Percentiles rank a stretch among this genome's conserved stretches.
These are phyloP conservation scores for Eupsilia transversa DNA, from an alignment of 2,888 invertebrate genomes.

Conservation along the genomic window DNA sequence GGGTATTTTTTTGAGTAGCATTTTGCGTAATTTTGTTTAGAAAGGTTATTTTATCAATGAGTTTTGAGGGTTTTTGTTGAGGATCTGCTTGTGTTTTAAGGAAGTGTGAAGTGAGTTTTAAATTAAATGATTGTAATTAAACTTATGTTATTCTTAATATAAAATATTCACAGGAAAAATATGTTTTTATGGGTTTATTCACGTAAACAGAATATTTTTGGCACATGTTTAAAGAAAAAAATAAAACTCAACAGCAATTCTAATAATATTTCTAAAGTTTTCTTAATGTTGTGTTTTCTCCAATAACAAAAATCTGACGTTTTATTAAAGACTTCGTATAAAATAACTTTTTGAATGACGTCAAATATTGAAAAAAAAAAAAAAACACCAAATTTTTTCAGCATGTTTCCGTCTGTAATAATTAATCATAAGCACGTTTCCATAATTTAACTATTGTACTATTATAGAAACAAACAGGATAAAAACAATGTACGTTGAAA, in stretches of 20 bases:
- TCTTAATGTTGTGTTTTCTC: background rate
- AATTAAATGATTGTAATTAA: background rate
- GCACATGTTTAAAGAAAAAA: constrained; percentile 10
- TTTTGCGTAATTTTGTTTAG: background rate
- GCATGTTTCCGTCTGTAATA: background rate
- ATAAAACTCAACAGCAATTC: constrained; percentile 9
- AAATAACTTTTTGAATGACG: background rate
- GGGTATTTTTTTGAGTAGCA: background rate
- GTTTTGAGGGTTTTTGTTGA: background rate
- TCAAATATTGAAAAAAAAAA: too few species aligned
- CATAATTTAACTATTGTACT: constrained; percentile 8
- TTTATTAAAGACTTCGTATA: background rate
- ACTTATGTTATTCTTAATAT: too few species aligned
- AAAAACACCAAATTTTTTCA: too few species aligned
- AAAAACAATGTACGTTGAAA: constrained; percentile 16
- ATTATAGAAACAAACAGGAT: constrained; percentile 6
- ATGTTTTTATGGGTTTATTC: background rate
- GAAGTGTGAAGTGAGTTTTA: background rate
- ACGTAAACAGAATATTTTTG: constrained; percentile 33
- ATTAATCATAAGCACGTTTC: too few species aligned
- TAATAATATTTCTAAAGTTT: constrained; percentile 15
- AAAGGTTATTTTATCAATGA: background rate
- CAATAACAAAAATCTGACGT: background rate
- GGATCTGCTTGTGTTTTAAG: background rate
- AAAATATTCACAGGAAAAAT: constrained; percentile 1